These are phyloP conservation scores for Acanthaster planci DNA, from an alignment of 35 echinoderm and acorn worm species.

Conservation along the genomic window DNA sequence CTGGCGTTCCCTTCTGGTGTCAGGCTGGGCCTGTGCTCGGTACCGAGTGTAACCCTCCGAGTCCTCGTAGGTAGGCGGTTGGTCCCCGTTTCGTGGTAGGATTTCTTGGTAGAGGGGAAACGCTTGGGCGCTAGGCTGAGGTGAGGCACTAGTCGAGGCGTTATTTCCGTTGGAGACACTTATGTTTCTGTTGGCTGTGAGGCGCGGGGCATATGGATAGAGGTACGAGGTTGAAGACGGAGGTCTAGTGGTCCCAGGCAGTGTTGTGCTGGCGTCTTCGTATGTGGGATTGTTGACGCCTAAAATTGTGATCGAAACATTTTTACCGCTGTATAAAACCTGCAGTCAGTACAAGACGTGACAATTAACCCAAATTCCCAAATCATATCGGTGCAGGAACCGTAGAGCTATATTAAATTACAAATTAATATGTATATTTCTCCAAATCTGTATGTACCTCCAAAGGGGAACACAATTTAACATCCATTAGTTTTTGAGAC, in stretches of 20 bases:
- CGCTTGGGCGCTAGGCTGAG: not conserved
- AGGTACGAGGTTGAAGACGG: not conserved
- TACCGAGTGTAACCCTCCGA: not conserved
- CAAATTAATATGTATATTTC: no score
- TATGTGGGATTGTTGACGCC: conserved; percentile 15
- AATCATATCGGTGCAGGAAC: no score
- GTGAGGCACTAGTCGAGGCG: no score
- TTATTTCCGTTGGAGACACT: not conserved
- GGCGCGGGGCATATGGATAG: conserved; percentile 9
- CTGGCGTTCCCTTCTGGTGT: not conserved
- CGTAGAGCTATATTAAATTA: no score
- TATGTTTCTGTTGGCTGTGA: not conserved
- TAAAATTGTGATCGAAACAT: not conserved
- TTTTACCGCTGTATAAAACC: no score
- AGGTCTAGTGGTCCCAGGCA: not conserved
- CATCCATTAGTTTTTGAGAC: no score
- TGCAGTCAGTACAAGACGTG: no score
- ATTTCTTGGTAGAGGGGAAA: not conserved
- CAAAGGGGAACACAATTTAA: no score
- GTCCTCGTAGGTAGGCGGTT: not conserved
- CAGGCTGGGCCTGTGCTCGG: not conserved
- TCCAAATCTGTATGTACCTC: no score
- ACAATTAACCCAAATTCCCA: no score
- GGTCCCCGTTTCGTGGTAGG: not conserved
- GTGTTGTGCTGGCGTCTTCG: not conserved